Base-by-base conservation (phyloP, 2,888 invertebrate genomes). In the Atethmia centrago region DNA sequence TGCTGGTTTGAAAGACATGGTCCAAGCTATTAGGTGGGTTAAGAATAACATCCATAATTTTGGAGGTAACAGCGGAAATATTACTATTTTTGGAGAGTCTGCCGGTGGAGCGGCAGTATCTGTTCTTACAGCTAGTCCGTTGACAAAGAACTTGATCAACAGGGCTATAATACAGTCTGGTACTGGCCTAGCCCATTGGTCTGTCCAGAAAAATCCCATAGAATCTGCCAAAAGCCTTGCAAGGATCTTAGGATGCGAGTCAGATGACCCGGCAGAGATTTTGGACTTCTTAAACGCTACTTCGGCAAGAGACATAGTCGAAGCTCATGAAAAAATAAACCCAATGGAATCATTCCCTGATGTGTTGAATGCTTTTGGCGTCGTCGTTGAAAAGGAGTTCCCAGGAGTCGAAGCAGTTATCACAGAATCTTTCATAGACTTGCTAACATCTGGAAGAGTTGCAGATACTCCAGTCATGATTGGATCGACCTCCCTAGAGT, bases 141-240 rank as follows among this genome's bases (percentile, higher is more conserved):
- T 94, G 36, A 89, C 94, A 0, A 96, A 94, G 81, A 87, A 91
- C 66, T 80, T 94, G 80, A 90, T 96, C 25, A 94, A 85, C 86
- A 95, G 92, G 88, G 95, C 91, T 2, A 93, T 96, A 0, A 89
- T 95, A 0, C 95, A 96, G 73, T 96, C 96, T 0, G 96, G 95
- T 0, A 92, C 90, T 1, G 93, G 88, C 0, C 68, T 96, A 3
- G 84, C 84, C 68, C 76, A 83, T 55, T 93, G 90, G 89, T 85
- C 87, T 0, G 84, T 90, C 21, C 95, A 96, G 82, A 92, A 88
- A 56, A 84, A 90, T 59, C 95, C 96, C 0, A 10, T 96, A 0
- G 92, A 94, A 36, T 94, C 92, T 56, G 96, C 95, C 0, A 92
- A 77, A 53, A 85, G 76, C 1, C 74, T 96, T 7, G 95, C 95